Base-by-base conservation (phyloP, 2,797 vertebrate genomes). In the Numenius phaeopus region DNA sequence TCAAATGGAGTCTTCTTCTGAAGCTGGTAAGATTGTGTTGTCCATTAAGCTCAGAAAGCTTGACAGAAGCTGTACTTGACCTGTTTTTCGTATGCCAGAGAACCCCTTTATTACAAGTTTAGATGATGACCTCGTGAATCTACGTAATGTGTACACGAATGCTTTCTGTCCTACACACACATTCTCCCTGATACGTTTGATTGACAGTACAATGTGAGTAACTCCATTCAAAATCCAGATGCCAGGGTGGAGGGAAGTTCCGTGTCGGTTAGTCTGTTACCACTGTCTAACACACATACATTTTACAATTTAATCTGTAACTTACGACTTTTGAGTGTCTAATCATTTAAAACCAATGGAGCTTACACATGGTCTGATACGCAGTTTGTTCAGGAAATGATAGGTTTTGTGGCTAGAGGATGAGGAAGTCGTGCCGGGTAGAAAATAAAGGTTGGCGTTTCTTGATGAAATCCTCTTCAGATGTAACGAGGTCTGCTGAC, bases 141-240 rank as follows among this genome's bases (percentile, higher is more conserved):
- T 83, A 19, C 1, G 1, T 24, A 1, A 10, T 3, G 32, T 13
- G 34, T 37, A 18, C 75, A 11, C 0, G 1, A 14, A 42, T 1
- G 5, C 12, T 9, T 40, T 14, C 44, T 14, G 2, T 42, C 44
- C 49, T 34, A 42, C n/a, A 17, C 21, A 9, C 0, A 0, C 9
- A 0, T 64, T 46, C 40, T 62, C 42, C 65, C 66, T 30, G 19
- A 15, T 37, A 1, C 14, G 46, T 73, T 4, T 27, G 57, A 10
- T 5, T 58, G 40, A 13, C 50, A 47, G 44, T 40, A 10, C 78
- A 9, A 0, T 11, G 32, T 21, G 23, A 77, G 40, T 4, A 27
- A n/a, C 50, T 57, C 40, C n/a, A 17, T n/a, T 34, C 24, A 11
- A 46, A 66, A 55, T 49, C 29, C 71, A 42, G 23, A 0, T 32